A percentile compares a stretch with the other conserved stretches of the same genome.
Conservation (phyloP, 1,140 invertebrate species). For the Zaprionus inermis region DNA sequence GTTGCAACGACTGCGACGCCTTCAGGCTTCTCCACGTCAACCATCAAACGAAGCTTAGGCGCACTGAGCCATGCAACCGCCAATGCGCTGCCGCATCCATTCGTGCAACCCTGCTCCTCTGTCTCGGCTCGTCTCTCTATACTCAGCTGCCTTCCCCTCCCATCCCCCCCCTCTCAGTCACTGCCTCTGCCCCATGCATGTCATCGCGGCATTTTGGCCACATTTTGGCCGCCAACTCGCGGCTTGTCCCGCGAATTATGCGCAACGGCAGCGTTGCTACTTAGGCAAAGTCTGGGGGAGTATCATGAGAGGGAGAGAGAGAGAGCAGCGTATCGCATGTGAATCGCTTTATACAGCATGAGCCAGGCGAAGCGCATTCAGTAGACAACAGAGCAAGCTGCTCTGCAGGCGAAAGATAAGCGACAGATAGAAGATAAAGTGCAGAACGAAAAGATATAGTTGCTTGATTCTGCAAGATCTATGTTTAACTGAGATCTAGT, state of each 20-base stretch:
- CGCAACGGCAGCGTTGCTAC: conserved; percentile 28
- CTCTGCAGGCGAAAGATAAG: too few species aligned
- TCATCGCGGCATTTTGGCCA: conserved; percentile 56
- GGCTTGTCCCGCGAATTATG: conserved; percentile 54
- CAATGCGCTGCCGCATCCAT: conserved; percentile 32
- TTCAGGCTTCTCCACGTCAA: conserved; percentile 39
- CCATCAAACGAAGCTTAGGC: conserved; percentile 70
- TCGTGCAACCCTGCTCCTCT: conserved; percentile 7
- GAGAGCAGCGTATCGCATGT: too few species aligned
- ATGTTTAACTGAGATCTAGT: too few species aligned
- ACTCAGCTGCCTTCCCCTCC: conserved; percentile 2
- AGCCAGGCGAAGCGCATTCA: too few species aligned
- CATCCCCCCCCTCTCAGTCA: not conserved
- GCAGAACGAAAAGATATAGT: too few species aligned
- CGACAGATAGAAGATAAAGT: too few species aligned
- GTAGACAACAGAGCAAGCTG: too few species aligned
- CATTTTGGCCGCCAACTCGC: conserved; percentile 57
- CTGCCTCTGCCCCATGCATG: conserved; percentile 26
- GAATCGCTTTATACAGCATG: too few species aligned
- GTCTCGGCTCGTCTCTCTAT: not conserved
- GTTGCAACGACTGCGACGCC: conserved; percentile 55
- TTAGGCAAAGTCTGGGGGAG: not conserved
- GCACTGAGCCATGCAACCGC: conserved; percentile 62
- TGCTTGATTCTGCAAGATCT: too few species aligned
- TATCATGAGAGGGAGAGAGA: too few species aligned